phyloP scores from a whole-genome alignment of 2,888 invertebrate species.

The Anarsia innoxiella region DNA sequence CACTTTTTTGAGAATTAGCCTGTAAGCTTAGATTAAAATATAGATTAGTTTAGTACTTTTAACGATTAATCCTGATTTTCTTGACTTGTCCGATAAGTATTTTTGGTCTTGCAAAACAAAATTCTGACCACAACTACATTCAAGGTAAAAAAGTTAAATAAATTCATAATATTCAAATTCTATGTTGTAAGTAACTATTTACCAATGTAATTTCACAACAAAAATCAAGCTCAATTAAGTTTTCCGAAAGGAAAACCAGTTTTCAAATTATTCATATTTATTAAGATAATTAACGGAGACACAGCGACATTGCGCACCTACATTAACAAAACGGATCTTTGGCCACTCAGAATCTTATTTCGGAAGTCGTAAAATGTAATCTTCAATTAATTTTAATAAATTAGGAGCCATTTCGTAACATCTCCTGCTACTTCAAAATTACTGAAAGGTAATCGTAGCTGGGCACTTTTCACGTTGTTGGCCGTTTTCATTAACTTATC shows the following conservation, averaged over 20 bases:
- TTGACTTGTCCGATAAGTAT: too few species aligned
- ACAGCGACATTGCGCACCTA: neutral
- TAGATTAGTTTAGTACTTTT: too few species aligned
- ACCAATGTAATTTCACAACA: too few species aligned
- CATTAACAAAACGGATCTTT: neutral
- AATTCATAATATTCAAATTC: too few species aligned
- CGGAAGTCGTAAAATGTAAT: constrained; percentile 1
- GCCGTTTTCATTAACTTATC: neutral
- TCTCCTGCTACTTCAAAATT: neutral
- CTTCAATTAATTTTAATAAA: neutral
- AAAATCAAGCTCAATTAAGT: too few species aligned
- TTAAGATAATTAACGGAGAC: neutral
- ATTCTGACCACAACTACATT: too few species aligned
- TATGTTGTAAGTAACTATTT: too few species aligned
- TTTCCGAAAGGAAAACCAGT: neutral
- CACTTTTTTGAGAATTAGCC: too few species aligned
- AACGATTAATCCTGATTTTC: too few species aligned
- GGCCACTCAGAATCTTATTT: neutral
- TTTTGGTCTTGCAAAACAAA: too few species aligned
- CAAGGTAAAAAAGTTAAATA: too few species aligned
- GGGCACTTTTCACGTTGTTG: neutral
- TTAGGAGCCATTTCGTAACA: neutral
- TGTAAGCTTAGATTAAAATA: too few species aligned
- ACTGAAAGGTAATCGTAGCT: neutral
- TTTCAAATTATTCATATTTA: neutral